Conservation (phyloP, 1,140 invertebrate species). For the Laupala kohalensis region DNA sequence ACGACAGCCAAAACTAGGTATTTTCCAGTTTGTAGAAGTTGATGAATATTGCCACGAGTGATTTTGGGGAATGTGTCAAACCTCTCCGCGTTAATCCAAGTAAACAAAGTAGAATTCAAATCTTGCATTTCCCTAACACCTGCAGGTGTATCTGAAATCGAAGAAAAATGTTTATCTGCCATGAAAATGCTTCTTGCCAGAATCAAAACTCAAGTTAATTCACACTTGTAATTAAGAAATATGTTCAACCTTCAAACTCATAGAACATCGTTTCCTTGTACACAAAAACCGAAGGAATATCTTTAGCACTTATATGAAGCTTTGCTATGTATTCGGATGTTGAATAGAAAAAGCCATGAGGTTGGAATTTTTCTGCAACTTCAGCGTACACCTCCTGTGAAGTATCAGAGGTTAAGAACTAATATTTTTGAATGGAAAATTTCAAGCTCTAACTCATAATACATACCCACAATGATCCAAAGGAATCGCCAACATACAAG, state of each 20-base stretch:
- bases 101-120: constrained; percentile 53
- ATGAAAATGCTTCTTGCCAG: no score
- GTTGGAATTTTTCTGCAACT: constrained; percentile 63
- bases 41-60: constrained; percentile 67
- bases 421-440: neutral
- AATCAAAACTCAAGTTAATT: no score
- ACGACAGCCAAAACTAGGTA: constrained; percentile 74
- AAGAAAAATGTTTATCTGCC: no score
- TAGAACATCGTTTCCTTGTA: constrained; percentile 54
- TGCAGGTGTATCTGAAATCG: constrained; percentile 15
- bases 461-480: constrained; percentile 62
- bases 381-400: constrained; percentile 57
- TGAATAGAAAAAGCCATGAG: constrained; percentile 74
- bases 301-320: constrained; percentile 49
- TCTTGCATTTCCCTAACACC: constrained; percentile 34
- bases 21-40: constrained; percentile 71
- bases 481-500: constrained; percentile 65
- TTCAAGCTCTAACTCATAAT: neutral
- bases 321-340: constrained; percentile 49
- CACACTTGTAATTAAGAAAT: no score
- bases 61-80: constrained; percentile 81
- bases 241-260: neutral
- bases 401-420: no score
- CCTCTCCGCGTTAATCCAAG: constrained; percentile 82
- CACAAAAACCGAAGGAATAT: constrained; percentile 60